phyloP scores from a whole-genome alignment of 2,113 vertebrate genomes.

The Rana temporaria region DNA sequence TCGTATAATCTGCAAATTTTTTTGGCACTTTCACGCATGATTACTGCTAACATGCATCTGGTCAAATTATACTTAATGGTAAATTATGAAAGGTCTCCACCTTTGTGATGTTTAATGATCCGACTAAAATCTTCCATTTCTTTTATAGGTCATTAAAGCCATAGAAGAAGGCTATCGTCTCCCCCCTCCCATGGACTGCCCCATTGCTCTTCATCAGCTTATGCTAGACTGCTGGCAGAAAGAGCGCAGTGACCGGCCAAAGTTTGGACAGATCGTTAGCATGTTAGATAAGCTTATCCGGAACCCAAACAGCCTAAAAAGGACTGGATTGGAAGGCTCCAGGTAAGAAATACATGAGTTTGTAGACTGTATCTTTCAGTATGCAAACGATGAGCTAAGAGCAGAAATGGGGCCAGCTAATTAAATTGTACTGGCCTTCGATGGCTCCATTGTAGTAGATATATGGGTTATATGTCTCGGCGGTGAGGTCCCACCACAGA shows the following conservation, averaged over 20 bases:
- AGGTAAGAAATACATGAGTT: conserved; percentile 70
- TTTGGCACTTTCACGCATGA: too few species aligned
- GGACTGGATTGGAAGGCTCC: conserved; percentile 85
- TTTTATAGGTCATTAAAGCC: conserved; percentile 92
- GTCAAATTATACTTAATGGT: too few species aligned
- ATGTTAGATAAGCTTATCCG: conserved; percentile 99
- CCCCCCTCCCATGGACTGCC: conserved; percentile 97
- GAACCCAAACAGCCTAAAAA: conserved; percentile 95
- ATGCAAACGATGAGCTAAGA: not conserved
- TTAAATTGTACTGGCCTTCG: conserved; percentile 18
- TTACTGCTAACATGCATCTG: too few species aligned
- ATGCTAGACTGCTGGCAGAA: conserved; percentile 99
- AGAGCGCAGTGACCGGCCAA: conserved; percentile 91
- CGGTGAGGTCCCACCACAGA: conserved; percentile 6
- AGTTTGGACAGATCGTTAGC: conserved; percentile 98
- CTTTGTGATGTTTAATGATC: too few species aligned
- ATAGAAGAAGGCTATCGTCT: conserved; percentile 96
- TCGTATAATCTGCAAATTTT: too few species aligned
- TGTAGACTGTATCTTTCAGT: not conserved
- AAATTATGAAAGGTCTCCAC: too few species aligned
- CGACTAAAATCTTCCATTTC: conserved; percentile 35
- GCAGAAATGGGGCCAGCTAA: not conserved
- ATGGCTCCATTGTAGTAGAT: conserved; percentile 54
- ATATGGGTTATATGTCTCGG: conserved; percentile 57
- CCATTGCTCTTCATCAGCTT: conserved; percentile 93